phyloP scores from a whole-genome alignment of 2,888 invertebrate genomes.

The Chymomyza fuscimana region DNA sequence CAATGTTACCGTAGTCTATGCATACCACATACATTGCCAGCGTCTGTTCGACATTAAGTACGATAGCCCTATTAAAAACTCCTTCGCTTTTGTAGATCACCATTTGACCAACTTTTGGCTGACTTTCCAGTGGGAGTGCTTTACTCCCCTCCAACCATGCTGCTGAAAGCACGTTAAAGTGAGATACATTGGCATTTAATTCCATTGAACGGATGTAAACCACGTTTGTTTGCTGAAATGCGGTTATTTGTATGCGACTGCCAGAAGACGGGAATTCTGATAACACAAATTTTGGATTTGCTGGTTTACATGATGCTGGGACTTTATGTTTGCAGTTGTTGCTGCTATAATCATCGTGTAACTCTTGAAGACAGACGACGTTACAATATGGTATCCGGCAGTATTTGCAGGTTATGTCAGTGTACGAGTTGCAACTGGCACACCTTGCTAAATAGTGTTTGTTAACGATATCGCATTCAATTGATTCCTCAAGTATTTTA shows the following conservation, averaged over 20 bases:
- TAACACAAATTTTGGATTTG: neutral
- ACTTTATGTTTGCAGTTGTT: neutral
- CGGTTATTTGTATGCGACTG: slow-evolving; percentile 64
- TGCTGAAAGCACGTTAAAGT: slow-evolving; percentile 56
- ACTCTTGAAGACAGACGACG: slow-evolving; percentile 62
- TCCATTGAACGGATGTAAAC: slow-evolving; percentile 74
- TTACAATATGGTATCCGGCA: slow-evolving; percentile 67
- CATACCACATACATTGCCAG: slow-evolving; percentile 67
- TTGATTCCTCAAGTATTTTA: neutral
- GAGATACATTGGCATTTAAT: slow-evolving; percentile 55
- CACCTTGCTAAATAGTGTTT: neutral
- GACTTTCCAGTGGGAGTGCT: slow-evolving; percentile 41
- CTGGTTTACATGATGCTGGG: neutral
- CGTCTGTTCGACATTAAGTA: slow-evolving; percentile 62
- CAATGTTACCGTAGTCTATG: slow-evolving; percentile 76
- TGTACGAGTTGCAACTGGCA: neutral
- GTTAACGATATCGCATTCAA: neutral
- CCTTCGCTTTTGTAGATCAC: slow-evolving; percentile 65
- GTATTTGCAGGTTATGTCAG: slow-evolving; percentile 32
- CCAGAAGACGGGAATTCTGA: slow-evolving; percentile 58
- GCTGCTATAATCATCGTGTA: slow-evolving; percentile 32
- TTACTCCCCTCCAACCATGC: slow-evolving; percentile 51
- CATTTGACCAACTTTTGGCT: slow-evolving; percentile 71
- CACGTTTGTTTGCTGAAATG: slow-evolving; percentile 74
- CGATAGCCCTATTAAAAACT: slow-evolving; percentile 70